Base-by-base conservation (phyloP, 2,113 vertebrate species). In the Centropus bengalensis region DNA sequence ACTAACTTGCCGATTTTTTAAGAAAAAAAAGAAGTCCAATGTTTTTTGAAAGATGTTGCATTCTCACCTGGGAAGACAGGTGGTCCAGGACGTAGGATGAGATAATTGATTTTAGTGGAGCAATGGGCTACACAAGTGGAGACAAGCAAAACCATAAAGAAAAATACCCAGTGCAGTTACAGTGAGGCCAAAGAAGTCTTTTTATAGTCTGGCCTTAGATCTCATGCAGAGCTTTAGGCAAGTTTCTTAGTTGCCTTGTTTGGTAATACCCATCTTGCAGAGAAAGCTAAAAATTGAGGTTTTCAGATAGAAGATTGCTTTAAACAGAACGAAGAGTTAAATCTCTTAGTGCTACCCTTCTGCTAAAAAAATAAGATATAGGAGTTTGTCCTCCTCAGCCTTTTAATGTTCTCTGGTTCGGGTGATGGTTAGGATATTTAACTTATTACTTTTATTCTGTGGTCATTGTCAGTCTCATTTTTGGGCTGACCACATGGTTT, bases 31-130 rank as follows among this genome's bases (percentile, higher is more conserved):
- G 52, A 94, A 89, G 28, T 26, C 38, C 38, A 33, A 22, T 26
- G 55, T 10, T 76, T 88, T 86, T 76, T 45, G 28, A 51, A 80
- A 89, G 21, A 12, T 38, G 22, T 19, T 79, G 17, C 7, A 10
- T 44, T 80, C n/a, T 45, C 45, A 20, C 9, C 1, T 4, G 44
- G 30, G 9, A 16, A 15, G 28, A 11, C 45, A 63, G 40, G 17
- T 55, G 40, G 17, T 55, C 27, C 33, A 27, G 71, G 68, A 15
- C 0, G 0, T 14, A 17, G 8, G 30, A 49, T 0, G 2, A 71
- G 45, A 20, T 4, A 30, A 40, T 32, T 11, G 21, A 2, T 17
- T 4, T 14, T 1, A 68, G 40, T 36, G 9, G 27, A 18, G 21
- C 45, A 75, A 14, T 56, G 15, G 23, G 23, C 33, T 27, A 17